Percentiles rank a stretch among this genome's conserved stretches.
Conservation (phyloP, 1,140 invertebrate genomes). For the Papilio machaon region DNA sequence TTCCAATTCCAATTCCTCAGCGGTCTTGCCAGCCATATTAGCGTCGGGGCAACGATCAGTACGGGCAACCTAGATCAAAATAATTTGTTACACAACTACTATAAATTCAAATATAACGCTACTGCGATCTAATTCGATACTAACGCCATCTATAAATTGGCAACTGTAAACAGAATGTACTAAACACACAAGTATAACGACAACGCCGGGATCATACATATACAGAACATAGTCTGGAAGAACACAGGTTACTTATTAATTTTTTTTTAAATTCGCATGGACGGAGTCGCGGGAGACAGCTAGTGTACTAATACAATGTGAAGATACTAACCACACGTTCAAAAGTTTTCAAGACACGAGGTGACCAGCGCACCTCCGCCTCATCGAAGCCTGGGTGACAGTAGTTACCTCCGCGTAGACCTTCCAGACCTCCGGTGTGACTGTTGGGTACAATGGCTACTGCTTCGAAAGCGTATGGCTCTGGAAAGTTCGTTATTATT, state of each 20-base stretch:
- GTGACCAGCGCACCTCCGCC: conserved; percentile 82
- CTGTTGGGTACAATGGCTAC: conserved; percentile 82
- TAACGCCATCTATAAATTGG: too few relatives aligned
- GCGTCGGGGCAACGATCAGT: conserved; percentile 64
- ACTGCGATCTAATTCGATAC: too few relatives aligned
- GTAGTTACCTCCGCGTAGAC: conserved; percentile 80
- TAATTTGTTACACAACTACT: background rate
- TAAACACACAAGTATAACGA: too few relatives aligned
- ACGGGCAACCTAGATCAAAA: conserved; percentile 54
- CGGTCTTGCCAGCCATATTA: conserved; percentile 57
- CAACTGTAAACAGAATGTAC: too few relatives aligned
- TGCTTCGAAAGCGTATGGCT: conserved; percentile 81
- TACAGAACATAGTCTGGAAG: too few relatives aligned
- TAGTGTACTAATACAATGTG: background rate
- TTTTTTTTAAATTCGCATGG: too few relatives aligned
- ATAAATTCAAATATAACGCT: too few relatives aligned
- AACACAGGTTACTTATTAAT: too few relatives aligned
- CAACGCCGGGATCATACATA: too few relatives aligned
- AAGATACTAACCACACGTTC: conserved; percentile 74
- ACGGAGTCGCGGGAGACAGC: too few relatives aligned
- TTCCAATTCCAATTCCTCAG: conserved; percentile 82
- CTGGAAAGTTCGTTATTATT: conserved; percentile 65
- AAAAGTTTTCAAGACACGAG: conserved; percentile 83
- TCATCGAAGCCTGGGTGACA: conserved; percentile 85
- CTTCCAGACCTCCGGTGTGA: conserved; percentile 67